phyloP scores from a whole-genome alignment of 2,113 vertebrate species.

The Zapornia atra region DNA sequence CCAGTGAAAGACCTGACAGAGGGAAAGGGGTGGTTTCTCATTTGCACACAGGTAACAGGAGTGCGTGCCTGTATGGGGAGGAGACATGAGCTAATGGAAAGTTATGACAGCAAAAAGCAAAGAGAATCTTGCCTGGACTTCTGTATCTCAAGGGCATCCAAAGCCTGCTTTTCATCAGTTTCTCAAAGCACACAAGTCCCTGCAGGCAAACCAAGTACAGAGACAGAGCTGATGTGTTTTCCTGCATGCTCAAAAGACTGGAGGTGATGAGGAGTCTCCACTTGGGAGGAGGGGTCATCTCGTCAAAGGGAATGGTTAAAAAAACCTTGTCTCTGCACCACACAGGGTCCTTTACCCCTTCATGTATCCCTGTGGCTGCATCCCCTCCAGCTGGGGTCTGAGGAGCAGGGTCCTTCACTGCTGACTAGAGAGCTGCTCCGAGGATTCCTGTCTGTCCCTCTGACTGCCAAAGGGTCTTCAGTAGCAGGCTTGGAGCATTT shows the following conservation, averaged over 20 bases:
- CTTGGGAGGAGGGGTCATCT: neutral
- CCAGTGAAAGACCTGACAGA: neutral
- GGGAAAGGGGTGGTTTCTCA: neutral
- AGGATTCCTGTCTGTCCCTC: neutral
- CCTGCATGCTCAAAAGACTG: neutral
- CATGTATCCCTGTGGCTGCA: neutral
- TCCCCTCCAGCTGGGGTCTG: neutral
- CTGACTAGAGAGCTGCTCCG: neutral
- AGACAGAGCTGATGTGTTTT: neutral
- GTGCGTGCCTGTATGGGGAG: neutral
- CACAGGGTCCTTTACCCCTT: neutral
- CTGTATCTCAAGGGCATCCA: neutral
- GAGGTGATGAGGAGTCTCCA: neutral
- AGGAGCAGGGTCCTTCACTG: neutral
- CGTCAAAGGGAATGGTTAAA: neutral
- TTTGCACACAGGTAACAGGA: neutral
- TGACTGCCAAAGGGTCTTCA: neutral
- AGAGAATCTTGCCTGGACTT: neutral
- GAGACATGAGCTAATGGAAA: slow-evolving; percentile 15
- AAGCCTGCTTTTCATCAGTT: neutral
- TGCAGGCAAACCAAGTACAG: neutral
- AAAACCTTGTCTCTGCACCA: neutral
- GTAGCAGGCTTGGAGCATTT: neutral
- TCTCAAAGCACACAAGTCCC: neutral
- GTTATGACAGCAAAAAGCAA: neutral